Conservation (phyloP, 2,888 invertebrate species). For the Cynaeus angustus region DNA sequence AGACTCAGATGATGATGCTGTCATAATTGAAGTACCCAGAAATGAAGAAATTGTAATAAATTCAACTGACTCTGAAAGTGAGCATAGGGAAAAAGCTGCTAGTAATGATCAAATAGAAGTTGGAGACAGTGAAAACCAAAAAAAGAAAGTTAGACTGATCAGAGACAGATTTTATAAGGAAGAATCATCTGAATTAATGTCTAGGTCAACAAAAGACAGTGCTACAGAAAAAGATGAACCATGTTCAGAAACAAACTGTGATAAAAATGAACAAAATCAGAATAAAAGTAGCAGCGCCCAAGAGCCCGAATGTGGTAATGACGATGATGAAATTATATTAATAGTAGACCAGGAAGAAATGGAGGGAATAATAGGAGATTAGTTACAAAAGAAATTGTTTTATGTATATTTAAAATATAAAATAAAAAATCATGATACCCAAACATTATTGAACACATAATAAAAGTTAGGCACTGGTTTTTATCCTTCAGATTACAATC, state of each 20-base stretch:
- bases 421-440: constrained; percentile 17
- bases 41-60: constrained; percentile 66
- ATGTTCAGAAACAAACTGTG: neutral
- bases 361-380: constrained; percentile 60
- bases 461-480: constrained; percentile 24
- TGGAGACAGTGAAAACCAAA: neutral
- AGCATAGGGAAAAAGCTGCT: constrained; percentile 58
- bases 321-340: constrained; percentile 59
- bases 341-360: constrained; percentile 61
- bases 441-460: constrained; percentile 34
- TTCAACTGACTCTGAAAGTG: constrained; percentile 70
- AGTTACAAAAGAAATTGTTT: constrained; percentile 18
- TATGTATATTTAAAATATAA: constrained; percentile 29
- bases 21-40: constrained; percentile 65
- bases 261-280: constrained; percentile 54
- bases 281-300: neutral
- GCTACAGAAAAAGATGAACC: no score
- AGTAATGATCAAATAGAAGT: neutral
- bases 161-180: constrained; percentile 21
- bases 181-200: neutral
- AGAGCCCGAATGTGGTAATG: constrained; percentile 40
- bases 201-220: no score
- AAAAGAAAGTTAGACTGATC: constrained; percentile 32
- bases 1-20: constrained; percentile 61
- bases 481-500: constrained; percentile 75